Evolutionary conservation across 2,888 invertebrate genomes (phyloP).

Genomic region (Stenchaetothrips biformis): DNA sequence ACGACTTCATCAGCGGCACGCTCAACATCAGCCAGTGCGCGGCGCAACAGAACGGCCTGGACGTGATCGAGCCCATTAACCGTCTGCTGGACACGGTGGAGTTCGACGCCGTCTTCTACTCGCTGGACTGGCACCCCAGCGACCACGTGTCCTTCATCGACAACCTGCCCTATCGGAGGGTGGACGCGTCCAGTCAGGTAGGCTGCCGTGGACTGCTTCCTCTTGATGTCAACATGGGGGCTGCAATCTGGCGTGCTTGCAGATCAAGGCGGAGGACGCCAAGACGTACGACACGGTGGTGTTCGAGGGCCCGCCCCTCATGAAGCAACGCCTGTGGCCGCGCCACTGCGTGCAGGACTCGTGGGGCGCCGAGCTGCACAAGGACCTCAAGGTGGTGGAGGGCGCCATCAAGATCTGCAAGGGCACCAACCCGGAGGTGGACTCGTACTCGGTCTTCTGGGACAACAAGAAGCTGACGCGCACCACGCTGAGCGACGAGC

Average conservation of each 20-base stretch:
- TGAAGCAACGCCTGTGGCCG: slow-evolving; percentile 91
- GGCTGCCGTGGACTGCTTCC: slow-evolving; percentile 41
- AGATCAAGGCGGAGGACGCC: slow-evolving; percentile 69
- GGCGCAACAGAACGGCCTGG: slow-evolving; percentile 83
- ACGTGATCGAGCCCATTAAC: slow-evolving; percentile 90
- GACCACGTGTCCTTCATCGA: slow-evolving; percentile 96
- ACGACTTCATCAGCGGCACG: slow-evolving; percentile 94
- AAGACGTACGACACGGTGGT: slow-evolving; percentile 87
- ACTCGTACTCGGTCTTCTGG: slow-evolving; percentile 98
- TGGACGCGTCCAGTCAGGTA: slow-evolving; percentile 68
- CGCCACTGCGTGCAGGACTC: slow-evolving; percentile 92
- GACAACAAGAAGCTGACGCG: slow-evolving; percentile 90
- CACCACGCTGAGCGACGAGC: slow-evolving; percentile 75
- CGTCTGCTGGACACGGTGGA: slow-evolving; percentile 70
- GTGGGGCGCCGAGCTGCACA: slow-evolving; percentile 91
- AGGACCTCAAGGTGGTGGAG: slow-evolving; percentile 76
- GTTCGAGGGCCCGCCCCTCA: slow-evolving; percentile 78
- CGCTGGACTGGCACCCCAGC: slow-evolving; percentile 94
- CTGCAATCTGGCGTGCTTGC: slow-evolving; percentile 32
- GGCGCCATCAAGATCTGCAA: slow-evolving; percentile 78
- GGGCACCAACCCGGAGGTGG: slow-evolving; percentile 90
- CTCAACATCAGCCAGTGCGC: slow-evolving; percentile 89
- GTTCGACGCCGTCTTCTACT: slow-evolving; percentile 88
- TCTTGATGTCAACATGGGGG: slow-evolving; percentile 26
- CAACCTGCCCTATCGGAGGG: slow-evolving; percentile 71